phyloP scores from a whole-genome alignment of 2,888 invertebrate genomes.

The Cerceris ruficornis region DNA sequence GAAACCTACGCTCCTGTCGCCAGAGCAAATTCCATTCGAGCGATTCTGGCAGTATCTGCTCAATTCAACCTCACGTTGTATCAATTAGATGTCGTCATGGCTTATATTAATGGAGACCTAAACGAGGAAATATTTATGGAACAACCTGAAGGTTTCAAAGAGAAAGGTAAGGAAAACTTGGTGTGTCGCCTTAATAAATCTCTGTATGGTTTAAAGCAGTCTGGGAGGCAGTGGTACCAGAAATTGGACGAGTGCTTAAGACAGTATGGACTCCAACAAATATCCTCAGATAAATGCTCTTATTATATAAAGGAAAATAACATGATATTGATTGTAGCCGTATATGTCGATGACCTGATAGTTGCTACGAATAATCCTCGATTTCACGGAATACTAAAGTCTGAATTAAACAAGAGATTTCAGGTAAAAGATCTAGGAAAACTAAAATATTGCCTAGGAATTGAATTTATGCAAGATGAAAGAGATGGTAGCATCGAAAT shows the following conservation, averaged over 20 bases:
- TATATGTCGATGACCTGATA: constrained; percentile 20
- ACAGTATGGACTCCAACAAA: neutral
- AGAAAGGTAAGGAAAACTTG: neutral
- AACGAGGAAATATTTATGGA: constrained; percentile 1
- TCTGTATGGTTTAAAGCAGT: constrained; percentile 8
- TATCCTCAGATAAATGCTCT: neutral
- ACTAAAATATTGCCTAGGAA: constrained; percentile 20
- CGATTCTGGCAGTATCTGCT: neutral
- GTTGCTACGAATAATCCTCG: neutral
- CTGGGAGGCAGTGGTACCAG: constrained; percentile 4
- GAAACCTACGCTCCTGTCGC: constrained; percentile 3
- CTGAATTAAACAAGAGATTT: neutral
- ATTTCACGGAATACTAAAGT: neutral
- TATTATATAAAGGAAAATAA: neutral
- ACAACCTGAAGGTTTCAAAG: neutral
- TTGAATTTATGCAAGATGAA: constrained; percentile 14
- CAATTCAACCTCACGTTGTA: neutral
- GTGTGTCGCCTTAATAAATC: constrained; percentile 6
- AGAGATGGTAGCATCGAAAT: neutral
- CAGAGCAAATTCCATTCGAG: neutral
- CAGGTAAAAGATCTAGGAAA: constrained; percentile 11
- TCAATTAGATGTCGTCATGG: constrained; percentile 3
- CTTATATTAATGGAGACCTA: neutral
- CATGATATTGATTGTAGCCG: neutral
- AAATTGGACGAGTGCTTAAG: neutral